phyloP scores from a whole-genome alignment of 1,140 invertebrate species.

The Drosophila hydei region DNA sequence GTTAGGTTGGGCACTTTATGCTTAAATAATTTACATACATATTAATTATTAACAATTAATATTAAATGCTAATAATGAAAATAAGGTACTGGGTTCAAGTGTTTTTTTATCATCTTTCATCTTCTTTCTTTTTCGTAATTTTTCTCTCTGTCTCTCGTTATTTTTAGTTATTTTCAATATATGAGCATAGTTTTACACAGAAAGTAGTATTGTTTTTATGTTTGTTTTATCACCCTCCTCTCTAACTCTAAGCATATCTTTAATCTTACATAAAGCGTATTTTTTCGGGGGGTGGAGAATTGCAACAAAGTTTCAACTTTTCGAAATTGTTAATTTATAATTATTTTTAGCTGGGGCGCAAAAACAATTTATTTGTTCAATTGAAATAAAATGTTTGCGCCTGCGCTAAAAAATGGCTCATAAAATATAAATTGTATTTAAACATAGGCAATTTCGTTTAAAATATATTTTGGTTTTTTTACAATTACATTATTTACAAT shows the following conservation, averaged over 20 bases:
- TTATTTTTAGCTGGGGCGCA: conserved; percentile 31
- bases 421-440: conserved; percentile 12
- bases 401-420: conserved; percentile 5
- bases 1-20: conserved; percentile 25
- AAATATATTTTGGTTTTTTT: conserved; percentile 52
- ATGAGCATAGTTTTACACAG: conserved; percentile 74
- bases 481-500: conserved; percentile 67
- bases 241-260: conserved; percentile 31
- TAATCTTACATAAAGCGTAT: conserved; percentile 43
- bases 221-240: conserved; percentile 40
- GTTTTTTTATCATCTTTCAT: conserved; percentile 36
- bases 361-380: conserved; percentile 52
- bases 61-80: conserved; percentile 82
- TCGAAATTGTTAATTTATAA: conserved; percentile 16
- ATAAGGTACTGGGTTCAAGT: conserved; percentile 84
- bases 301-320: conserved; percentile 63
- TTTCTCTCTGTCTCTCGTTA: too few relatives aligned
- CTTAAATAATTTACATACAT: conserved; percentile 83
- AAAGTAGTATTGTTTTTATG: conserved; percentile 56
- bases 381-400: conserved; percentile 54
- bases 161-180: conserved; percentile 39
- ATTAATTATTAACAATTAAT: conserved; percentile 80
- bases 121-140: too few relatives aligned
- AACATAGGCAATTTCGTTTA: conserved; percentile 40
- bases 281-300: conserved; percentile 37